A percentile compares a stretch with the other conserved stretches of the same genome.
phyloP scores from a whole-genome alignment of 2,113 vertebrate genomes.

The Geococcyx californianus region DNA sequence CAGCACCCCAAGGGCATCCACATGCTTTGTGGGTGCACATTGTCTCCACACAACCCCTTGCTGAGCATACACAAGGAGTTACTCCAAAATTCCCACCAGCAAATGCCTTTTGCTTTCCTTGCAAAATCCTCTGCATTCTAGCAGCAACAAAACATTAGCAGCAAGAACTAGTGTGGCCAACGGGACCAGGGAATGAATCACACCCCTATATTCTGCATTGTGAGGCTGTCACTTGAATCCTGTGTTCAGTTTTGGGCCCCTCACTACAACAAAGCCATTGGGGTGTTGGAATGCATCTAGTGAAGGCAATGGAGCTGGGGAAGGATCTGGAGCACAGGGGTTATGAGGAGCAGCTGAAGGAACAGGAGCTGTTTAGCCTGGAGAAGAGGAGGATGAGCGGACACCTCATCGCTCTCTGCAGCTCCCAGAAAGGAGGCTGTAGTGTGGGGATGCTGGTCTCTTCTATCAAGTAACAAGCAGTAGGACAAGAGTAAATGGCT shows the following conservation, averaged over 20 bases:
- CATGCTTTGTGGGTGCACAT: accelerated
- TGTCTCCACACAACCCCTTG: accelerated
- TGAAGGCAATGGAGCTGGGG: neutral
- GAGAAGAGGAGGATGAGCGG: neutral
- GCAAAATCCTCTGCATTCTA: neutral
- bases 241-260: neutral
- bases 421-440: neutral
- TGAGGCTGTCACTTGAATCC: neutral
- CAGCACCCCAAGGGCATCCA: neutral
- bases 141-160: neutral
- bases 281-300: neutral
- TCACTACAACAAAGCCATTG: neutral
- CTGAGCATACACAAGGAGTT: neutral
- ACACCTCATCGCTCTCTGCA: neutral
- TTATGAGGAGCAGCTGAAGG: neutral
- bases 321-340: neutral
- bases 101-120: neutral
- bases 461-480: neutral
- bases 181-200: too few species aligned
- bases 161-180: neutral
- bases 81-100: neutral
- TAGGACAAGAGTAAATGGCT: neutral
- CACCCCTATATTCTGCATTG: neutral
- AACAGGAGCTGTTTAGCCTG: neutral
- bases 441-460: neutral